These are phyloP conservation scores for Trachymyrmex cornetzi DNA, from an alignment of 1,140 invertebrate species.

Conservation along the genomic window DNA sequence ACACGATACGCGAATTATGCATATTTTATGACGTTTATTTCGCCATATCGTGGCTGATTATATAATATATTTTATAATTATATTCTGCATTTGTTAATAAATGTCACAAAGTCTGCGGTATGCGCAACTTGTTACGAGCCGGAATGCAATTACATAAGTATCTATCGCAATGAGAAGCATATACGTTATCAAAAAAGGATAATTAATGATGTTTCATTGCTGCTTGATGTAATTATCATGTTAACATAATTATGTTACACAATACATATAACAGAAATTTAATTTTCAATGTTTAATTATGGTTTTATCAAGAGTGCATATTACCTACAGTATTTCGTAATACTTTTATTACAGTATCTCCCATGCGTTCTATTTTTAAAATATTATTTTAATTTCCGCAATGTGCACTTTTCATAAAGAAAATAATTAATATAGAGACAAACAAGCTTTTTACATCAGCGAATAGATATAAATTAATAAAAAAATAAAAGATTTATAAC, in stretches of 20 bases:
- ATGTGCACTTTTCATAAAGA: not conserved
- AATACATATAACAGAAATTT: constrained; percentile 3
- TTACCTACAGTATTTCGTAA: not conserved
- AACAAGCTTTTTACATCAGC: not conserved
- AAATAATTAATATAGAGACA: not conserved
- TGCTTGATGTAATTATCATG: constrained; percentile 5
- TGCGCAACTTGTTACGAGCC: not conserved
- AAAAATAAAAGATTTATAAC: constrained; percentile 34
- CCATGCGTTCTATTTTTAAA: not conserved
- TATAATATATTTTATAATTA: not conserved
- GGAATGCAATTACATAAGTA: constrained; percentile 39
- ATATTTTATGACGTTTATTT: constrained; percentile 1
- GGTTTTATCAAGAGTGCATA: not conserved
- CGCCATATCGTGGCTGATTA: constrained; percentile 4
- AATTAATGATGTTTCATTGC: constrained; percentile 25
- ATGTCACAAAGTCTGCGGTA: constrained; percentile 7
- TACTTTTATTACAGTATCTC: not conserved
- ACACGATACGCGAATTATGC: not conserved
- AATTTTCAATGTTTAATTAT: not conserved
- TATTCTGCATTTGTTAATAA: constrained; percentile 18
- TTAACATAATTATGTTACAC: constrained; percentile 10
- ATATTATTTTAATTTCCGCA: not conserved
- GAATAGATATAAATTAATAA: constrained; percentile 38
- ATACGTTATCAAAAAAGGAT: constrained; percentile 24
- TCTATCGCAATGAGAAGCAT: constrained; percentile 2